phyloP scores from a whole-genome alignment of 1,140 invertebrate genomes.

The Drosophila obscura region DNA sequence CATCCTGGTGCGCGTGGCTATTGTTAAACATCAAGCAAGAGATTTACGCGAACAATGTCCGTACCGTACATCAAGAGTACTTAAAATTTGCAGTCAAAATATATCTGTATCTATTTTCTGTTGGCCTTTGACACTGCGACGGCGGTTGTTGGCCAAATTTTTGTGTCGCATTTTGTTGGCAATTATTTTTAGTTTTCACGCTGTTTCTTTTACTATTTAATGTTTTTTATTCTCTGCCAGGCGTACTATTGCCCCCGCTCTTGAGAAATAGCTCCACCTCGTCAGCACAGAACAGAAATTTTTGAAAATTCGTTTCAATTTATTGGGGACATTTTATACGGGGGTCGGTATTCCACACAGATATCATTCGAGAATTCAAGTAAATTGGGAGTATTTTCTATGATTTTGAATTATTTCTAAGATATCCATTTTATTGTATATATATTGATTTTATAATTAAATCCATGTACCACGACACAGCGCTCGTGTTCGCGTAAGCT shows the following conservation, averaged over 20 bases:
- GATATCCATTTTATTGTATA: conserved; percentile 43
- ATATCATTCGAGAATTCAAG: conserved; percentile 1
- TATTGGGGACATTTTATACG: conserved; percentile 60
- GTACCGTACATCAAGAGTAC: conserved; percentile 7
- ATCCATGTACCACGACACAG: conserved; percentile 9
- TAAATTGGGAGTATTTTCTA: conserved; percentile 14
- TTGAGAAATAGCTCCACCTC: conserved; percentile 63
- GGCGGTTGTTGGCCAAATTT: conserved; percentile 74
- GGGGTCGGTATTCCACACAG: neutral
- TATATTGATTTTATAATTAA: conserved; percentile 58
- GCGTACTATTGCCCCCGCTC: conserved; percentile 48
- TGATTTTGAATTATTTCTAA: conserved; percentile 36
- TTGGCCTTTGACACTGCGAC: conserved; percentile 76
- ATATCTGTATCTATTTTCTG: conserved; percentile 21
- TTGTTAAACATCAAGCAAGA: conserved; percentile 79
- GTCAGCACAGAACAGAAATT: conserved; percentile 51
- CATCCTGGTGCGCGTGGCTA: conserved; percentile 74
- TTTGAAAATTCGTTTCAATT: conserved; percentile 62
- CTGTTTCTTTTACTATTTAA: conserved; percentile 34
- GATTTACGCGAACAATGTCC: conserved; percentile 44
- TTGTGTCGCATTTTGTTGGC: conserved; percentile 77
- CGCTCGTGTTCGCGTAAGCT: conserved; percentile 73
- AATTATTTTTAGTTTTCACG: conserved; percentile 74
- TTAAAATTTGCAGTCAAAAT: conserved; percentile 38
- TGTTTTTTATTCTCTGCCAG: conserved; percentile 52